Conservation (phyloP, 2,113 vertebrate species). For the Gorsachius goisagi region DNA sequence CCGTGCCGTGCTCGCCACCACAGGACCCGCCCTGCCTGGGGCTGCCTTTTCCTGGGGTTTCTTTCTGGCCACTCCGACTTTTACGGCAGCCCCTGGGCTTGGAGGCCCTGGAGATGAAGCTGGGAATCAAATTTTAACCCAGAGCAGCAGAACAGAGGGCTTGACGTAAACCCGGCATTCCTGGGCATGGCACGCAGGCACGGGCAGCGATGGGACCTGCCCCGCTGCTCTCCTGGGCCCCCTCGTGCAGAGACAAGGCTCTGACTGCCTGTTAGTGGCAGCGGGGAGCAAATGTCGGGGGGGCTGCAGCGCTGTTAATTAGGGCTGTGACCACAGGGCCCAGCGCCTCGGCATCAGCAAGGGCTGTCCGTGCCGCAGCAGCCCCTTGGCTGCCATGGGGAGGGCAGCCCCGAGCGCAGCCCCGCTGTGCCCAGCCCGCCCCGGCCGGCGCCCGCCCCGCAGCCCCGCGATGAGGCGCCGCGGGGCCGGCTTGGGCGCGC, state of each 20-base stretch:
- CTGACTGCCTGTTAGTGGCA: background rate
- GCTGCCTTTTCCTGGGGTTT: background rate
- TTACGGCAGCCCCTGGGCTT: background rate
- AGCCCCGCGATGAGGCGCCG: rapidly evolving
- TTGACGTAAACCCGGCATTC: background rate
- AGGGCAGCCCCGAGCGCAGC: background rate
- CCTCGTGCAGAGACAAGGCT: background rate
- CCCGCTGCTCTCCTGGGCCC: background rate
- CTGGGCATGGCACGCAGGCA: rapidly evolving
- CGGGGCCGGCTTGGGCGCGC: too few species aligned
- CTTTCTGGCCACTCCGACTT: background rate
- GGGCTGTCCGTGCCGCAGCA: background rate
- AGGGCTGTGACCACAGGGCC: too few species aligned
- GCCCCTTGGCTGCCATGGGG: rapidly evolving
- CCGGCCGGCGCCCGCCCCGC: background rate
- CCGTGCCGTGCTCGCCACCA: rapidly evolving
- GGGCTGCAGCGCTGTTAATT: too few species aligned
- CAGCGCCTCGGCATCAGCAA: background rate
- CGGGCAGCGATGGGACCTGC: rapidly evolving
- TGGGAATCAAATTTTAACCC: background rate
- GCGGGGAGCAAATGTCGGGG: background rate
- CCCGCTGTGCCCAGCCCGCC: background rate
- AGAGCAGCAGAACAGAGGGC: background rate
- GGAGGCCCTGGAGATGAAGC: background rate
- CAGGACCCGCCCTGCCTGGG: background rate